phyloP scores from a whole-genome alignment of 2,888 invertebrate species.

The Sesamia inferens region DNA sequence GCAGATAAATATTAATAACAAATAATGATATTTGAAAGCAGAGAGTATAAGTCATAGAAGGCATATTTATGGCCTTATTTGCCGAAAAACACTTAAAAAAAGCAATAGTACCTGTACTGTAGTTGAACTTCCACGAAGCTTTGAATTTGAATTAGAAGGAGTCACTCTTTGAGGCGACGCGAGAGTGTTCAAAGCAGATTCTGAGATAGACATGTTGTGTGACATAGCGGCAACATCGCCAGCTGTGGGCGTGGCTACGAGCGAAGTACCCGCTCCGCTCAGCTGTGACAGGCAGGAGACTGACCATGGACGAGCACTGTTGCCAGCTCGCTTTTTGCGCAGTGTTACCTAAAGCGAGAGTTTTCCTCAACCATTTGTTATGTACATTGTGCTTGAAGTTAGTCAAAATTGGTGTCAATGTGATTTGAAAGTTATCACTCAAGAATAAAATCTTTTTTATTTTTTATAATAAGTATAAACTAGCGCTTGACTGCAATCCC shows the following conservation, averaged over 20 bases:
- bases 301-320: constrained; percentile 94
- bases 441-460: constrained; percentile 3
- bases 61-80: neutral
- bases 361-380: constrained; percentile 66
- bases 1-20: constrained; percentile 6
- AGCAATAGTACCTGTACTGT: constrained; percentile 82
- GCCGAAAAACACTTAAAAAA: neutral
- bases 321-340: constrained; percentile 90
- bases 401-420: constrained; percentile 24
- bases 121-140: constrained; percentile 86
- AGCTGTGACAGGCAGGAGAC: constrained; percentile 96
- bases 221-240: constrained; percentile 82
- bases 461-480: too few species aligned
- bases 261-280: constrained; percentile 86
- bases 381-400: constrained; percentile 63
- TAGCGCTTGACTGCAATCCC: too few species aligned
- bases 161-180: constrained; percentile 87
- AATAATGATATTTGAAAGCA: neutral
- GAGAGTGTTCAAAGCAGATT: constrained; percentile 95
- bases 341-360: constrained; percentile 89
- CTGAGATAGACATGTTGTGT: constrained; percentile 95
- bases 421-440: constrained; percentile 18
- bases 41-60: neutral
- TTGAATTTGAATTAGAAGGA: constrained; percentile 83
- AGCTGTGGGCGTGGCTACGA: constrained; percentile 82